Base-by-base conservation (phyloP, 2,888 invertebrate species). In the Erebia epiphron region DNA sequence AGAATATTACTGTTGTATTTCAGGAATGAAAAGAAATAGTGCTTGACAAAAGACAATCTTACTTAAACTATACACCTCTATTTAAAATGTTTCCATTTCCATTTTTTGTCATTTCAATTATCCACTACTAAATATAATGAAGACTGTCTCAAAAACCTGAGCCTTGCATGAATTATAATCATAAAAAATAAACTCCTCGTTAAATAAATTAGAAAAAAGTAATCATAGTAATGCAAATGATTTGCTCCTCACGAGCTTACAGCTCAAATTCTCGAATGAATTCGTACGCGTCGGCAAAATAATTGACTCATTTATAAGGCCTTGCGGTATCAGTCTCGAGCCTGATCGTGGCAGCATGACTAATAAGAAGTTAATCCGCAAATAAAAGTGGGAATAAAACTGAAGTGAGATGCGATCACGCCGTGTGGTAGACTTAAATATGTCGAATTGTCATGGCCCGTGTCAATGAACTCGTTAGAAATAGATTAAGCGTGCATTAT, bases 401-500 rank as follows among this genome's bases (percentile, higher is more conserved):
- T 91, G 92, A 91, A 91, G 91, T 90, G 88, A 88, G 84, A 85
- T 90, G 88, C 90, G 88, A 90, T 90, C 88, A 80, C 85, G 90
- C 91, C 91, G 93, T 91, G 92, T 91, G 92, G 91, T 92, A 92
- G 89, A 90, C 91, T 88, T 89, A n/a, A n/a, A n/a, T n/a, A 88
- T 90, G 91, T 90, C 92, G 90, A 93, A 92, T 92, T 92, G 92
- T 93, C 93, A 91, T 90, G 91, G 93, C 91, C 91, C 91, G 92
- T 93, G 93, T 93, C 93, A 91, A 90, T 92, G 91, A 93, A 93
- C 93, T 92, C 93, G 92, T 93, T 92, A 93, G 92, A 93, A 93
- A 93, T 43, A 61, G 61, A 61, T 18, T 43, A 13, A 61, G 43
- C 61, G 61, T 16, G 18, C 46, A 61, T 43, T 60, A 41, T 41